These are phyloP conservation scores for Spodoptera frugiperda DNA, from an alignment of 1,140 invertebrate species.

Conservation along the genomic window DNA sequence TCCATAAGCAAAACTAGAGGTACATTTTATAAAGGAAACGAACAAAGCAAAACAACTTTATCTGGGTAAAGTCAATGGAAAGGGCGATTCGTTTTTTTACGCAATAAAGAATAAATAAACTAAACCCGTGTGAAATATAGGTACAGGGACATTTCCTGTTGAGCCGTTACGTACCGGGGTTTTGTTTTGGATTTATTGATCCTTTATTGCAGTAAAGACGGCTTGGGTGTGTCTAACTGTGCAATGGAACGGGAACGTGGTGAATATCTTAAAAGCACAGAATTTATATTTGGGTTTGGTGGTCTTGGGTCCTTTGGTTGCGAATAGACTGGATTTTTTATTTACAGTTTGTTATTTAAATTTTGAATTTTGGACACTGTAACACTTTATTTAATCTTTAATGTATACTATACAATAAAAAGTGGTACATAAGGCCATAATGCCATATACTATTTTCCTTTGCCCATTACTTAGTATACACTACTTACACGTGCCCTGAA, in stretches of 20 bases:
- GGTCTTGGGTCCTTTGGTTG: not conserved
- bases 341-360: not conserved
- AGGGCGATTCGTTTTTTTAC: slow-evolving; percentile 42
- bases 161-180: slow-evolving; percentile 35
- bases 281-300: slow-evolving; percentile 21
- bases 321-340: not conserved
- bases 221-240: slow-evolving; percentile 27
- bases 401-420: too few species aligned
- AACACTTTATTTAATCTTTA: too few species aligned
- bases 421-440: too few species aligned
- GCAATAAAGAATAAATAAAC: slow-evolving; percentile 47
- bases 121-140: slow-evolving; percentile 39
- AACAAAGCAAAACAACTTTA: slow-evolving; percentile 35
- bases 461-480: too few species aligned
- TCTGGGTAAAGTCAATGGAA: slow-evolving; percentile 40
- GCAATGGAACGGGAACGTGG: slow-evolving; percentile 14
- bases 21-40: slow-evolving; percentile 33
- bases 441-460: too few species aligned
- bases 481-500: too few species aligned
- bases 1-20: slow-evolving; percentile 49
- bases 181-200: slow-evolving; percentile 47
- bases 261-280: slow-evolving; percentile 16
- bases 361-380: too few species aligned
- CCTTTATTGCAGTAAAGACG: slow-evolving; percentile 45
- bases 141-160: slow-evolving; percentile 32